Evolutionary conservation across 2,888 invertebrate genomes (phyloP).

Genomic region (Hypolimnas misippus): DNA sequence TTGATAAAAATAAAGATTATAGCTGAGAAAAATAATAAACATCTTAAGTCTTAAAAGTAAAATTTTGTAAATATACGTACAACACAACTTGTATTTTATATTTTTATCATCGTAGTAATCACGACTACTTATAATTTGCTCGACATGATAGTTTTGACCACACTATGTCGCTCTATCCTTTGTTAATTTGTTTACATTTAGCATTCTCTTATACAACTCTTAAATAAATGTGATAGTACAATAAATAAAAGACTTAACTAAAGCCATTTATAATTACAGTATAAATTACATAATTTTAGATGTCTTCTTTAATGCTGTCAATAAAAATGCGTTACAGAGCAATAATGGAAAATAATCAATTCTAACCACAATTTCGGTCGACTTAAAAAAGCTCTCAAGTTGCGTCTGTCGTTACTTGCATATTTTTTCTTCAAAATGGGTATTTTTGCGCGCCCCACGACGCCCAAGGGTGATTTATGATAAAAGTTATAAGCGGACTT

Average conservation of each 20-base stretch:
- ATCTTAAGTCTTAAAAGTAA: no score
- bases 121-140: no score
- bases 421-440: conserved; percentile 75
- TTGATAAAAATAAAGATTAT: no score
- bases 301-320: conserved; percentile 23
- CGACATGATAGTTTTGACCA: no score
- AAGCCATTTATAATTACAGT: neutral
- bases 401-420: conserved; percentile 81
- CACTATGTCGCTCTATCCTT: neutral
- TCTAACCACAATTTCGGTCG: conserved; percentile 66
- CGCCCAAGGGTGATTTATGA: conserved; percentile 81
- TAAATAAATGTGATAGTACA: neutral
- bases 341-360: conserved; percentile 69
- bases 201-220: neutral
- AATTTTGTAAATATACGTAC: no score
- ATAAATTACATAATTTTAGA: no score
- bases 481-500: conserved; percentile 78
- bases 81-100: no score
- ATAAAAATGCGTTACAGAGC: conserved; percentile 49
- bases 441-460: conserved; percentile 75
- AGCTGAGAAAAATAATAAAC: no score
- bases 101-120: no score
- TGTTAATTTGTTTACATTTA: neutral
- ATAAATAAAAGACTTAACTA: neutral
- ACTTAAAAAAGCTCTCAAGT: conserved; percentile 81